Conservation (phyloP, 92 coral and sea anemone genomes). For the Porites divaricata region DNA sequence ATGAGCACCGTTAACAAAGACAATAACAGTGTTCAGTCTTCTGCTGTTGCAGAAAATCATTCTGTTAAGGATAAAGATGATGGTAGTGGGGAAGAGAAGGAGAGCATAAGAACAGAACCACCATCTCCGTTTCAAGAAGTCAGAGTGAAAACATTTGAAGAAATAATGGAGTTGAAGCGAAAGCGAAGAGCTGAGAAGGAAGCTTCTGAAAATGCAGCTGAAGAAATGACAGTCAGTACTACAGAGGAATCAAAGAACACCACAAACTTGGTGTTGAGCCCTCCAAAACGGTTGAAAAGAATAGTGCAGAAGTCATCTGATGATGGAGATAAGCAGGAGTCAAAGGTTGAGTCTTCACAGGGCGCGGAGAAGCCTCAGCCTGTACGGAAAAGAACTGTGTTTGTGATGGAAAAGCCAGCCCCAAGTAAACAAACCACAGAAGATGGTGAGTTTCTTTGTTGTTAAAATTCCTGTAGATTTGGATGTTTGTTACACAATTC, state of each 20-base stretch:
- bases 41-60: not conserved
- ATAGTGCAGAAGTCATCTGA: slow-evolving; percentile 15
- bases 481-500: not conserved
- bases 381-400: slow-evolving; percentile 27
- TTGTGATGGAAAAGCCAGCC: slow-evolving; percentile 38
- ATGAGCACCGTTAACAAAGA: not conserved
- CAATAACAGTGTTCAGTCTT: not conserved
- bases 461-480: not conserved
- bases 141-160: slow-evolving; percentile 76
- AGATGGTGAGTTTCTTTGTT: not conserved
- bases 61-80: not conserved
- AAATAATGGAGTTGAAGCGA: slow-evolving; percentile 77
- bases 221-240: not conserved
- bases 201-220: not conserved
- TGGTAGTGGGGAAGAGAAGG: slow-evolving; percentile 6
- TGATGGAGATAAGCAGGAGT: slow-evolving; percentile 17
- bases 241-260: slow-evolving; percentile 5
- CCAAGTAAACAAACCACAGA: slow-evolving; percentile 25
- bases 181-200: slow-evolving; percentile 34
- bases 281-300: slow-evolving; percentile 31
- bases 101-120: slow-evolving; percentile 30
- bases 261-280: not conserved
- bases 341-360: slow-evolving; percentile 33
- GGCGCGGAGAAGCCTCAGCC: slow-evolving; percentile 1
- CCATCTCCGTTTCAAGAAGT: slow-evolving; percentile 52